Evolutionary conservation across 2,113 vertebrate genomes (phyloP).

Genomic region (Eubucco bourcierii): DNA sequence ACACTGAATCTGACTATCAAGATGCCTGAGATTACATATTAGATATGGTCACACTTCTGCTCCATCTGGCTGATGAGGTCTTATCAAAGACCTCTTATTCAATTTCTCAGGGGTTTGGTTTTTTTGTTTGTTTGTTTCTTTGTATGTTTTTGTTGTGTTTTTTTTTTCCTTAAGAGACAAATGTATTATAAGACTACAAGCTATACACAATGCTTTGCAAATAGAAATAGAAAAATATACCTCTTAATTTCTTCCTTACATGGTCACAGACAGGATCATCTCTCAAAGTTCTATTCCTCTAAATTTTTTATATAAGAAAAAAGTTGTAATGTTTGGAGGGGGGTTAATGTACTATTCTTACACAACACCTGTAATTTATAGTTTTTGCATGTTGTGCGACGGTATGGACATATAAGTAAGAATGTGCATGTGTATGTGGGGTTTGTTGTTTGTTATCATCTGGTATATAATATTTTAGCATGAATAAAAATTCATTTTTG

Average conservation of each 20-base stretch:
- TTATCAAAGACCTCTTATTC: constrained; percentile 14
- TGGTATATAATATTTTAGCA: background rate
- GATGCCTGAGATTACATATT: constrained; percentile 34
- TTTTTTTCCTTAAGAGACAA: background rate
- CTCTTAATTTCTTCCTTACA: background rate
- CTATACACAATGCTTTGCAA: background rate
- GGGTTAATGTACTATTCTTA: background rate
- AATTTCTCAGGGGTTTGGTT: background rate
- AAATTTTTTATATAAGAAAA: background rate
- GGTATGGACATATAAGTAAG: background rate
- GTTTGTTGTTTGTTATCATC: background rate
- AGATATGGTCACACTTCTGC: constrained; percentile 37
- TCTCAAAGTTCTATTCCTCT: background rate
- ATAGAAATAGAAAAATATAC: background rate
- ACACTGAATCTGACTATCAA: constrained; percentile 21
- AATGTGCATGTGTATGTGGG: background rate
- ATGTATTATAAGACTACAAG: background rate
- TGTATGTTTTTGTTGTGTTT: too few relatives aligned
- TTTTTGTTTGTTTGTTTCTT: background rate
- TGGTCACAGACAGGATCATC: background rate
- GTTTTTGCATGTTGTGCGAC: background rate
- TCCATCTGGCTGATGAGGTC: background rate
- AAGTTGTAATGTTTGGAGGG: background rate
- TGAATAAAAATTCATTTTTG: background rate
- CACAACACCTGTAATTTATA: background rate